These are phyloP conservation scores for Egretta garzetta DNA, from an alignment of 2,113 vertebrate genomes.

Conservation along the genomic window DNA sequence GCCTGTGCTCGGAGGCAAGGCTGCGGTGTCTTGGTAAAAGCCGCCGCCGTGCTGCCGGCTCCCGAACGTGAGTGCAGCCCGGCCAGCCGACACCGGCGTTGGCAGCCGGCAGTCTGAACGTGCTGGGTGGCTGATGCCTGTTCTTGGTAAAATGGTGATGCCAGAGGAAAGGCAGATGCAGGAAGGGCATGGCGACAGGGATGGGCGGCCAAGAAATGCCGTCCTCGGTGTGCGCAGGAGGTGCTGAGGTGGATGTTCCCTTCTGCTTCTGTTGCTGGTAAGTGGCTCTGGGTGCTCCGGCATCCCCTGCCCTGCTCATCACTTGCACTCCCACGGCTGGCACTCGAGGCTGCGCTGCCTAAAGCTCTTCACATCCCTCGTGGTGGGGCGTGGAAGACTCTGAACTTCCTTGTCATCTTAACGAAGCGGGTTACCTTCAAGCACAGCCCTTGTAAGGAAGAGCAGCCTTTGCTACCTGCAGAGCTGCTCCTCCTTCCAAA, in stretches of 20 bases:
- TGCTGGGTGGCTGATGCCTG: not conserved
- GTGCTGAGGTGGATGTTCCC: not conserved
- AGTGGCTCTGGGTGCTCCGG: not conserved
- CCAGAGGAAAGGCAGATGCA: not conserved
- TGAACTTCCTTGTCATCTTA: not conserved
- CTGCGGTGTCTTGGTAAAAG: not conserved
- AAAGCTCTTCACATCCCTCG: not conserved
- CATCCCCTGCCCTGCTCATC: not conserved
- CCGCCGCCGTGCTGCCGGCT: fast-evolving
- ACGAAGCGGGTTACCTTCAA: not conserved
- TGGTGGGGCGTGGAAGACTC: fast-evolving
- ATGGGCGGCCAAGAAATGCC: not conserved
- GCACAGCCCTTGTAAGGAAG: not conserved
- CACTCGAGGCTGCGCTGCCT: fast-evolving
- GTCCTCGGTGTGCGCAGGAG: fast-evolving
- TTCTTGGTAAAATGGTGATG: not conserved
- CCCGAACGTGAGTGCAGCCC: fast-evolving
- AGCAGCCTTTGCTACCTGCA: not conserved
- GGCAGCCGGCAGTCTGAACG: not conserved
- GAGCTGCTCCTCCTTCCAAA: not conserved
- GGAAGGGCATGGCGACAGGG: not conserved
- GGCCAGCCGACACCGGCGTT: fast-evolving
- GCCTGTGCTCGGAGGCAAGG: not conserved
- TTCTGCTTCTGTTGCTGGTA: not conserved
- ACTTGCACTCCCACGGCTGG: fast-evolving